These are phyloP conservation scores for Coelinius sp. DNA, from an alignment of 2,888 invertebrate genomes.

Conservation along the genomic window DNA sequence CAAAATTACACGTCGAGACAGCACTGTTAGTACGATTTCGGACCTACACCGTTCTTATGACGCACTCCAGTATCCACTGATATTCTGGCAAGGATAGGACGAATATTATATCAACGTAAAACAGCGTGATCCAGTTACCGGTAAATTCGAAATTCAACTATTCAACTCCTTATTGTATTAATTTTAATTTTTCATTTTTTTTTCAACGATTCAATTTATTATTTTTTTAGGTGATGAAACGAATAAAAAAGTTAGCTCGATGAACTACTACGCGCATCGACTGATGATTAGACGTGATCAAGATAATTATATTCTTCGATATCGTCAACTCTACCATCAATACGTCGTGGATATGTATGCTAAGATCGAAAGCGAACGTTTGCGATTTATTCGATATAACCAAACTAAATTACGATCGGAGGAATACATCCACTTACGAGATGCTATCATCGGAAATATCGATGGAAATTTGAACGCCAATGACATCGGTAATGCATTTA, in stretches of 20 bases:
- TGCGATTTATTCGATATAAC: not conserved
- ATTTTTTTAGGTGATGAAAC: slow-evolving; percentile 50
- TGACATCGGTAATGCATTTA: not conserved
- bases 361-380: slow-evolving; percentile 4
- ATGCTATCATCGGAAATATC: not conserved
- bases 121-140: slow-evolving; percentile 41
- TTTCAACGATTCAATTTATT: no score
- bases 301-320: slow-evolving; percentile 53
- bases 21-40: not conserved
- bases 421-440: slow-evolving; percentile 7
- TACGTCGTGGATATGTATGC: slow-evolving; percentile 45
- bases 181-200: no score
- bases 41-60: slow-evolving; percentile 60
- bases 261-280: slow-evolving; percentile 49
- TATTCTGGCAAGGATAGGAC: slow-evolving; percentile 57
- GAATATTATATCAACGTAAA: slow-evolving; percentile 53
- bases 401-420: slow-evolving; percentile 1
- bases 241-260: slow-evolving; percentile 54
- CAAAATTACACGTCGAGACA: slow-evolving; percentile 24
- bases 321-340: slow-evolving; percentile 58
- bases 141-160: no score
- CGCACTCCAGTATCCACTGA: slow-evolving; percentile 65
- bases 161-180: no score
- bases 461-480: not conserved
- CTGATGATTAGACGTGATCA: slow-evolving; percentile 60